These are phyloP conservation scores for Cyclura pinguis DNA, from an alignment of 2,797 vertebrate species.

Conservation along the genomic window DNA sequence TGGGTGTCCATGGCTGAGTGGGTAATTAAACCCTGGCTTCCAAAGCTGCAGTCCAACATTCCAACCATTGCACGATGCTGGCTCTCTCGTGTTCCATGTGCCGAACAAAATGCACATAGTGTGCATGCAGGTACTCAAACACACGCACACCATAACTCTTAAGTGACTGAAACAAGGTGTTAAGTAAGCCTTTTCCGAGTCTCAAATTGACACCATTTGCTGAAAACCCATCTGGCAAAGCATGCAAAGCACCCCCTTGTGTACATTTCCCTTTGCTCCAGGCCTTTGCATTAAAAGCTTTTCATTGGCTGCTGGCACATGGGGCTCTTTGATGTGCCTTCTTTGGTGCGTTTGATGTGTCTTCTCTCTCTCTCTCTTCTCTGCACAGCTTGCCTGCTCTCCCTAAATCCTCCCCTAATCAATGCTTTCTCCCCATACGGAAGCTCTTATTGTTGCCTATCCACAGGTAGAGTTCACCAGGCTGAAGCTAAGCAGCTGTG, in stretches of 20 bases:
- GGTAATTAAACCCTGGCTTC: no score
- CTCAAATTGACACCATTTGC: conserved; percentile 53
- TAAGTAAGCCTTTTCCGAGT: conserved; percentile 47
- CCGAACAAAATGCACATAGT: no score
- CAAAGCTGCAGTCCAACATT: no score
- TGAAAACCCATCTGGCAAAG: neutral
- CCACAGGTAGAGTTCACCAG: neutral
- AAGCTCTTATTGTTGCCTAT: neutral
- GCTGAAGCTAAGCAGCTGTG: neutral
- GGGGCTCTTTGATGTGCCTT: conserved; percentile 60
- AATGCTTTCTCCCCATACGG: neutral
- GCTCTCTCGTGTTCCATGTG: no score
- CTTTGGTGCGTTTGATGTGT: conserved; percentile 32
- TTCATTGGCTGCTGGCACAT: neutral
- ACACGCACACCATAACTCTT: neutral
- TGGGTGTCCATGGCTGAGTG: no score
- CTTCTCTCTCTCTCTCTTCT: neutral
- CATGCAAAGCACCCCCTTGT: conserved; percentile 52
- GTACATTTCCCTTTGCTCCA: conserved; percentile 41
- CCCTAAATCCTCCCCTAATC: neutral
- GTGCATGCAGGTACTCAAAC: no score
- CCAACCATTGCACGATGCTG: no score
- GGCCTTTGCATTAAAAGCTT: conserved; percentile 58
- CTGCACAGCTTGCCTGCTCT: neutral
- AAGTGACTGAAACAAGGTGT: conserved; percentile 46